Evolutionary conservation across 2,888 invertebrate genomes (phyloP).

Genomic region (Pollenia angustigena): DNA sequence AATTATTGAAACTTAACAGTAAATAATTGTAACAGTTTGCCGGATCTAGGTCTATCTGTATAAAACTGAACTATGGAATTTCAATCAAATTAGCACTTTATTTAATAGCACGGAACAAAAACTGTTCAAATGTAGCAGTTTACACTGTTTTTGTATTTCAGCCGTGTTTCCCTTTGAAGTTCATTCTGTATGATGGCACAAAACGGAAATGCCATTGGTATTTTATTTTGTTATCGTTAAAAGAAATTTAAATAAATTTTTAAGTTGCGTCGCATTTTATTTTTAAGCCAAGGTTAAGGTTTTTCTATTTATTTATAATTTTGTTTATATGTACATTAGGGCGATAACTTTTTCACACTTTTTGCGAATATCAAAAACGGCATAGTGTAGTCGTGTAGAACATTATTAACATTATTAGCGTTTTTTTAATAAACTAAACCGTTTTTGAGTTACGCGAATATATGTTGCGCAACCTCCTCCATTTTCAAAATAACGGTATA

Average conservation of each 20-base stretch:
- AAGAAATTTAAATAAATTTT: constrained; percentile 54
- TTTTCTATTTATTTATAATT: constrained; percentile 24
- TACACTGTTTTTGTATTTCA: constrained; percentile 22
- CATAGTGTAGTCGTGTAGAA: too few relatives aligned
- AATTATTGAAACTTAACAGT: not conserved
- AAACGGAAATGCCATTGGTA: constrained; percentile 70
- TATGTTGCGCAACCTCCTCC: too few relatives aligned
- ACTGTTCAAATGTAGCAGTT: constrained; percentile 40
- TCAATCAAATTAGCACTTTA: constrained; percentile 35
- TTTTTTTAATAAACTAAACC: too few relatives aligned
- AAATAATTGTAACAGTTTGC: constrained; percentile 46
- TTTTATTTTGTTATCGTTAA: constrained; percentile 59
- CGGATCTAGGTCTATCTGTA: constrained; percentile 36
- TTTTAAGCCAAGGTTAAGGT: constrained; percentile 67
- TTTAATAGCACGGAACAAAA: constrained; percentile 46
- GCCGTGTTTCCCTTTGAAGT: constrained; percentile 49
- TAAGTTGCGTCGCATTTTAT: constrained; percentile 17
- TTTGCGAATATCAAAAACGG: too few relatives aligned
- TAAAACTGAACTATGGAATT: constrained; percentile 32
- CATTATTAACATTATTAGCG: too few relatives aligned
- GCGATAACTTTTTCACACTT: too few relatives aligned
- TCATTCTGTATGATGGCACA: constrained; percentile 46
- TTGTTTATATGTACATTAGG: too few relatives aligned
- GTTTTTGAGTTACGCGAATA: too few relatives aligned
- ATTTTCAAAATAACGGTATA: too few relatives aligned